phyloP scores from a whole-genome alignment of 2,797 vertebrate species.

The Saxicola maurus region DNA sequence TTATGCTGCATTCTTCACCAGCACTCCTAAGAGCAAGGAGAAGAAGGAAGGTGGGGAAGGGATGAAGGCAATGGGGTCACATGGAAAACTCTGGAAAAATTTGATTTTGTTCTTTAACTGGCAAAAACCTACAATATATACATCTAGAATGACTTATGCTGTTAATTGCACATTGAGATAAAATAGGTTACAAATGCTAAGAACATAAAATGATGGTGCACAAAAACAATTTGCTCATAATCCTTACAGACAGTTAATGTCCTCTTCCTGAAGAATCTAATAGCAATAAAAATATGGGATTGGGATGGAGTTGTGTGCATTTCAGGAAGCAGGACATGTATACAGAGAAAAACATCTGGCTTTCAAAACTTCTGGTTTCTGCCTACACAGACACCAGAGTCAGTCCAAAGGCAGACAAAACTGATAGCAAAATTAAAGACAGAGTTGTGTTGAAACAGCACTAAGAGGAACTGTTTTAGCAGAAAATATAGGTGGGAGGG shows the following conservation, averaged over 20 bases:
- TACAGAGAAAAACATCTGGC: background rate
- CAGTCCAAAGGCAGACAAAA: background rate
- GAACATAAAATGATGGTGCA: background rate
- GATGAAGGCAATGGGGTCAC: background rate
- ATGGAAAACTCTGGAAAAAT: background rate
- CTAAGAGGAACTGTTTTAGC: background rate
- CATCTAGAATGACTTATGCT: background rate
- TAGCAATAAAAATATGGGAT: rapidly evolving
- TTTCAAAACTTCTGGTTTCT: background rate
- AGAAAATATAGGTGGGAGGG: background rate
- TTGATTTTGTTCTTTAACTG: background rate
- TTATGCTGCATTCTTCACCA: background rate
- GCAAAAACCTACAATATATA: background rate
- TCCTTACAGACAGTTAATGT: background rate
- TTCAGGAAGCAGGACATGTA: background rate
- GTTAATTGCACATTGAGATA: background rate
- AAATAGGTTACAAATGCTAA: background rate
- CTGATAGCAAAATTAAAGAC: background rate
- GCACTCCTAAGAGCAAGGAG: background rate
- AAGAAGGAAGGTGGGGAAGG: background rate
- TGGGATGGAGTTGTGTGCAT: background rate
- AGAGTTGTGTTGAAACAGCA: background rate
- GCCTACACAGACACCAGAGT: background rate
- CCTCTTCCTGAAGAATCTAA: background rate
- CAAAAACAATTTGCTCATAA: background rate